Percentiles rank a stretch among this genome's conserved stretches.
Evolutionary conservation across 53 echinoderm and acorn worm species (phyloP).

Genomic region (Henricia sp.): DNA sequence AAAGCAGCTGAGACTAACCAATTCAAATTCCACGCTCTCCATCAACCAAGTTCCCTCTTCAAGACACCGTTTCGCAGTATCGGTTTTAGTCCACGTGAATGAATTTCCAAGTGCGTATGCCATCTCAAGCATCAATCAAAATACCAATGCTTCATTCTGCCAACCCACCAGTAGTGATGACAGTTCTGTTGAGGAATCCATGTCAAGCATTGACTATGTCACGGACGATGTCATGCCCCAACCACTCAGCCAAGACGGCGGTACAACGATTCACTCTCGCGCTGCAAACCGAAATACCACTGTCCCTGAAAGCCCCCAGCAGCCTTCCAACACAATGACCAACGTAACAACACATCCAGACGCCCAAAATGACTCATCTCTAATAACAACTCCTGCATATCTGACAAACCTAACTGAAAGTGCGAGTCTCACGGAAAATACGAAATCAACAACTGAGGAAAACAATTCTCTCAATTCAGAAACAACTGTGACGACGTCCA

Average conservation of each 20-base stretch:
- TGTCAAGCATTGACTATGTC: conserved; percentile 8
- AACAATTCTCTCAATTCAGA: not conserved
- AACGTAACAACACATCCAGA: not conserved
- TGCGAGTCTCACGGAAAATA: not conserved
- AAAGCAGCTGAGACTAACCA: not conserved
- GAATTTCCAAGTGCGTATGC: conserved; percentile 19
- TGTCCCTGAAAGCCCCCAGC: not conserved
- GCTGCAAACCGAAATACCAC: not conserved
- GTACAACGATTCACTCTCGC: not conserved
- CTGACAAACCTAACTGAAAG: not conserved
- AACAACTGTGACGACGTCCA: not conserved
- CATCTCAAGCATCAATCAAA: conserved; percentile 17
- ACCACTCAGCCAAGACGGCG: not conserved
- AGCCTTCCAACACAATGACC: not conserved
- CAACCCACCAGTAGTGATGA: conserved; percentile 2
- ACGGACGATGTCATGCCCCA: not conserved
- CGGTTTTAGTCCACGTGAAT: conserved; percentile 13
- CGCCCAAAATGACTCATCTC: not conserved
- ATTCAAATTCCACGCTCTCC: not conserved
- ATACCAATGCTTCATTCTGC: conserved; percentile 8
- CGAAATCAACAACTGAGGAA: not conserved
- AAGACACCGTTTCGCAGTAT: conserved; percentile 11
- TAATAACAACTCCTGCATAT: not conserved
- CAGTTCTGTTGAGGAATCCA: conserved; percentile 12
- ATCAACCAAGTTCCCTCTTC: conserved; percentile 4